Evolutionary conservation across 2,113 vertebrate genomes (phyloP), one percentile per base, ranked within the genome.

Genomic region (Rhombomys opimus): DNA sequence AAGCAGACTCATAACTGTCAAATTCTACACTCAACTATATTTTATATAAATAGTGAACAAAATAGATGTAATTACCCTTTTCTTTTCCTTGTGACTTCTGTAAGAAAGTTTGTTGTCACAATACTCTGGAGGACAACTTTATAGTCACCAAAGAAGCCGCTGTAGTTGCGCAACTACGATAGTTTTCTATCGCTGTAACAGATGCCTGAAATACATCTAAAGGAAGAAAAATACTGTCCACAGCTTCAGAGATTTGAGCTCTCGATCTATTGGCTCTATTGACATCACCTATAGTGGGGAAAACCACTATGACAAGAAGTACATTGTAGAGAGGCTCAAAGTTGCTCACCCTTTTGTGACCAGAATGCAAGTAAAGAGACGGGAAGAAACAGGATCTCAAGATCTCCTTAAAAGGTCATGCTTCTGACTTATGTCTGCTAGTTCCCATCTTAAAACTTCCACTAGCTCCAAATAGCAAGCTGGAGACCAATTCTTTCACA

Each of bases 31-130:
- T 67, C 50, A 1, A 32, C 63, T 57, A 38, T 84, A 68, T 87
- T 87, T 13, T 46, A 3, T 30, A 61, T 82, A 89, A 78, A 52
- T 46, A 46, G 46, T 46, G 46, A 46, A 46, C 46, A 46, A 25
- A 94, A 18, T 63, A 50, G 67, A 86, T 89, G 73, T 92, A 80
- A 94, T 25, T 32, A 2, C 1, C 2, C 77, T 82, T 27, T 70
- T 3, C 50, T 90, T 95, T 88, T 11, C 54, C 27, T 63, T 63
- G 23, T 93, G 54, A 73, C 5, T 54, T 94, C 80, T 67, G 54
- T 76, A 92, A 87, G 10, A 77, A n/a, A 81, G 46, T 89, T 91
- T 76, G 10, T 35, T 84, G 65, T 63, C 50, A 57, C 38, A 85
- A 54, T 91, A 92, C 50, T 38, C 25, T 59, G 32, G 12, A 67